Evolutionary conservation across 1,140 invertebrate species (phyloP), one percentile per base, ranked within the genome.

Genomic region (Lucilia sericata): DNA sequence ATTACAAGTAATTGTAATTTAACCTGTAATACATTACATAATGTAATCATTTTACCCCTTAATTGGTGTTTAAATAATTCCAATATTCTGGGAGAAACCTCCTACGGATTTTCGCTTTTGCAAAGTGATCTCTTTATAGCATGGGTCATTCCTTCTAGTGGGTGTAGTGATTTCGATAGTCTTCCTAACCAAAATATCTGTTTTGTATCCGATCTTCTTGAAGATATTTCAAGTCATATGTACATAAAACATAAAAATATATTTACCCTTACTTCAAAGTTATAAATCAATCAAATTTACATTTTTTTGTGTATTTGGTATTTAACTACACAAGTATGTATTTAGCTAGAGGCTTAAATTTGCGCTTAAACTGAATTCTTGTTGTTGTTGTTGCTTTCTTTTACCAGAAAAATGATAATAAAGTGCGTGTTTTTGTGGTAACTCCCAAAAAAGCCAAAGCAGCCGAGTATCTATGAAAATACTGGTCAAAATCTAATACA

Each of bases 221-320:
- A 47, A 78, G 75, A 47, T n/a, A 78, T n/a, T n/a, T 42, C 42
- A 42, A 42, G 2, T 42, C 42, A 10, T 42, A 42, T 42, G 42
- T 42, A 42, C 42, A 42, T 42, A 42, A 42, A 42, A 42, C 42
- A 42, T 42, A 42, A 42, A 42, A 42, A 42, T 42, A 42, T 42
- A 42, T 42, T 80, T 21, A 51, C 10, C 34, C n/a, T 80, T 80
- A 21, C 36, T 47, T 86, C 19, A 42, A 10, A 87, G 88, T 88
- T 88, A 88, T 88, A 88, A 88, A 88, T 88, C 88, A 88, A 88
- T 88, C 88, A 88, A 85, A 87, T 88, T 87, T 19, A 49, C 17
- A 80, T 49, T 70, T 70, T 70, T 70, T 19, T 60, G 25, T 30
- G 25, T n/a, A 17, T 60, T 60, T 49, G 76, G 47, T 80, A 51